phyloP scores from a whole-genome alignment of 2,113 vertebrate species.

The Hassar affinis region DNA sequence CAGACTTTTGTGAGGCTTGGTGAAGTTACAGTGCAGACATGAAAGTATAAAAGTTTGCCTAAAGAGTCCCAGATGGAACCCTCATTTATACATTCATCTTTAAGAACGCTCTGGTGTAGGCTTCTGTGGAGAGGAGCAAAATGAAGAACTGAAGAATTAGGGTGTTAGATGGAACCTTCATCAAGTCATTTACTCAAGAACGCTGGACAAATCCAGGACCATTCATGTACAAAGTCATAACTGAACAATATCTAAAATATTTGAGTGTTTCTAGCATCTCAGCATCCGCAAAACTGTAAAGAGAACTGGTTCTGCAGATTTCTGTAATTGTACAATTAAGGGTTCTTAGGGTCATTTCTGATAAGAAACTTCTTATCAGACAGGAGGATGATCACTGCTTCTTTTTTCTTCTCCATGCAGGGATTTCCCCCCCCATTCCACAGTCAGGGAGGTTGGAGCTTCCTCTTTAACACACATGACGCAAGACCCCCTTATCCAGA shows the following conservation, averaged over 20 bases:
- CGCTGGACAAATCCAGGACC: neutral
- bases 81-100: neutral
- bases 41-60: neutral
- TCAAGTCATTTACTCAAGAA: conserved; percentile 45
- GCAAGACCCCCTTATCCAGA: too few species aligned
- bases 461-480: too few species aligned
- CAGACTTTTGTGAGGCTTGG: too few species aligned
- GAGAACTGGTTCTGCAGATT: too few species aligned
- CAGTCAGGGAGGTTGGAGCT: too few species aligned
- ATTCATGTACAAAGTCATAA: conserved; percentile 49
- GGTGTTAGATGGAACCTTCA: neutral
- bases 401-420: too few species aligned
- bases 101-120: neutral
- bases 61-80: neutral
- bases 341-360: neutral
- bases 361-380: neutral
- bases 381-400: neutral
- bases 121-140: neutral
- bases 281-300: too few species aligned
- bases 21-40: neutral
- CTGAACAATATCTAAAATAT: neutral
- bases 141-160: neutral
- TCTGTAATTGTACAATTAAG: neutral
- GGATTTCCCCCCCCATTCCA: too few species aligned
- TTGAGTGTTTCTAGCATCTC: conserved; percentile 2